Evolutionary conservation across 2,113 vertebrate species (phyloP), one percentile per base, ranked within the genome.

Genomic region (Microcebus lehilahytsara): DNA sequence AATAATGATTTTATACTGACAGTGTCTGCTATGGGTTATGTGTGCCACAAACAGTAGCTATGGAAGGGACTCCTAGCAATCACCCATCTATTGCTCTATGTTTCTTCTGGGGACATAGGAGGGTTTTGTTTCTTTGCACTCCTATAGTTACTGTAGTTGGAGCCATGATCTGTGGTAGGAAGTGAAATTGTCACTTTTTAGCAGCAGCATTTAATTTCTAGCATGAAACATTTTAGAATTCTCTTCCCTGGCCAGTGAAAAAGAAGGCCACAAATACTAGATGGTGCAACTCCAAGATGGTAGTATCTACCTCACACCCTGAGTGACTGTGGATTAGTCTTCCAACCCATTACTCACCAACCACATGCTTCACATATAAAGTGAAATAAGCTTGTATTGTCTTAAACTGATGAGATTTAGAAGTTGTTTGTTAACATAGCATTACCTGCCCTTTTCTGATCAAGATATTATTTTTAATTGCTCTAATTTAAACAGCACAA

Each of bases 401-500:
- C 56, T 87, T 71, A 92, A 83, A 32, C 3, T 53, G 51, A 19
- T 71, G 9, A 83, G 13, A 84, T 92, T 89, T 58, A 8, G n/a
- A 67, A 64, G 27, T 27, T 27, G n/a, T 25, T 77, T 84, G 25
- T 71, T 75, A 86, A 60, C 10, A 81, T 46, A 27, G 30, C 53
- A 60, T 80, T 91, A 60, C 6, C 8, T 72, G 80, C 5, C 2
- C 58, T 94, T 17, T 72, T 85, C 14, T 91, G 37, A 60, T 77
- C 42, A 91, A 53, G 92, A 62, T 30, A 22, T 77, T 86, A 93
- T 42, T 72, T 85, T 79, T 93, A 89, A 86, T 87, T 93, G 30
- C 37, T 58, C 79, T 85, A 71, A 25, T 85, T 42, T 34, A 90
- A 78, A 49, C 16, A 67, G 34, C 5, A 91, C 8, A 81, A 53